Percentiles rank a stretch among this genome's conserved stretches.
Evolutionary conservation across 2,113 vertebrate species (phyloP).

Genomic region (Fregetta grallaria): DNA sequence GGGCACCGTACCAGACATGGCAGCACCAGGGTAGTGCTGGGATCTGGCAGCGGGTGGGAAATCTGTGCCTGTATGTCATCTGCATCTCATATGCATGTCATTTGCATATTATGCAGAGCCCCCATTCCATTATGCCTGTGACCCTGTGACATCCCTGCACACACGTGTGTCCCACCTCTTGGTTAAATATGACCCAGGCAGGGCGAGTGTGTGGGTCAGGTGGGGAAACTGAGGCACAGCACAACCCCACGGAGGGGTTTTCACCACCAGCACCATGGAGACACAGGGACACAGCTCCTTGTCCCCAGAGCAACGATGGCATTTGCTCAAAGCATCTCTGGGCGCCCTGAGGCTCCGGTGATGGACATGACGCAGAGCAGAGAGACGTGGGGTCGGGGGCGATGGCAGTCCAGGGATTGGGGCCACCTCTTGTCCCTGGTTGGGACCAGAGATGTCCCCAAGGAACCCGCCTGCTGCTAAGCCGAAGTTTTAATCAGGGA

Average conservation of each 20-base stretch:
- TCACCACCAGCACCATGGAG: background rate
- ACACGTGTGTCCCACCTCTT: background rate
- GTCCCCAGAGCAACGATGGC: background rate
- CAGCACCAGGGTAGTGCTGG: background rate
- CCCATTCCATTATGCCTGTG: background rate
- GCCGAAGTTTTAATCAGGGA: background rate
- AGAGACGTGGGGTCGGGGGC: background rate
- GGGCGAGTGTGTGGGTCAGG: background rate
- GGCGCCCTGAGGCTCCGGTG: background rate
- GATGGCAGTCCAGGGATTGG: background rate
- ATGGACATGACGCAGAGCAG: background rate
- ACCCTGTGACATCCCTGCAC: background rate
- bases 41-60: background rate
- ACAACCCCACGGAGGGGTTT: accelerated
- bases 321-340: background rate
- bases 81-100: background rate
- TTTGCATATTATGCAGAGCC: background rate
- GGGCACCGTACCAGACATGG: background rate
- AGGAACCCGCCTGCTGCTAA: background rate
- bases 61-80: background rate
- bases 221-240: background rate
- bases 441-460: background rate
- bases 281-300: background rate
- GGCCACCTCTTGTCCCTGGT: background rate
- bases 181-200: background rate